phyloP scores from a whole-genome alignment of 2,888 invertebrate genomes.

The Caenorhabditis virilis region DNA sequence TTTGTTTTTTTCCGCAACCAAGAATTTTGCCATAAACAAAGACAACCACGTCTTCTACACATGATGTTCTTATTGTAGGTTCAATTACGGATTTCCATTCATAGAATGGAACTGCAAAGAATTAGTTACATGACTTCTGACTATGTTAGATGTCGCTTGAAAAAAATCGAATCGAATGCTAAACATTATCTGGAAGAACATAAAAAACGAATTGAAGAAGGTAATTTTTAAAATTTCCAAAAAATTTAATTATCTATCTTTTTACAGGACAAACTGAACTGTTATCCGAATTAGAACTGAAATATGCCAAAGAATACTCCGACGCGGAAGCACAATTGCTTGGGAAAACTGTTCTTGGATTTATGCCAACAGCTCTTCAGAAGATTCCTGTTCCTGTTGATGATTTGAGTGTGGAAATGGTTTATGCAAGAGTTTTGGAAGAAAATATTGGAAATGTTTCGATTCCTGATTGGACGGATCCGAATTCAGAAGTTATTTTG shows the following conservation, averaged over 20 bases:
- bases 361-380: conserved; percentile 44
- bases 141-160: conserved; percentile 48
- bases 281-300: conserved; percentile 40
- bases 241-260: not conserved
- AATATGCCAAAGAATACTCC: conserved; percentile 44
- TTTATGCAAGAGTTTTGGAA: conserved; percentile 50
- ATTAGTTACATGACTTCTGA: conserved; percentile 56
- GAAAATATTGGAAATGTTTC: conserved; percentile 45
- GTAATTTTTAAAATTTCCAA: too few relatives aligned
- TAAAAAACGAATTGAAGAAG: conserved; percentile 23
- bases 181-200: conserved; percentile 41
- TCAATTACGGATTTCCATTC: conserved; percentile 41
- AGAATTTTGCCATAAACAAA: not conserved
- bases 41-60: too few relatives aligned
- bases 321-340: conserved; percentile 35
- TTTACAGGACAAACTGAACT: conserved; percentile 15
- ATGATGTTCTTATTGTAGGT: too few relatives aligned
- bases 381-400: conserved; percentile 37
- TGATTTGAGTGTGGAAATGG: conserved; percentile 27
- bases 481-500: conserved; percentile 44
- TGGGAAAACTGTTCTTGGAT: conserved; percentile 22
- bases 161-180: conserved; percentile 58
- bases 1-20: not conserved
- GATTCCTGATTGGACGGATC: conserved; percentile 52
- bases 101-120: conserved; percentile 56